Evolutionary conservation across 2,797 vertebrate genomes (phyloP), one percentile per base, ranked within the genome.

Genomic region (Zalophus californianus): DNA sequence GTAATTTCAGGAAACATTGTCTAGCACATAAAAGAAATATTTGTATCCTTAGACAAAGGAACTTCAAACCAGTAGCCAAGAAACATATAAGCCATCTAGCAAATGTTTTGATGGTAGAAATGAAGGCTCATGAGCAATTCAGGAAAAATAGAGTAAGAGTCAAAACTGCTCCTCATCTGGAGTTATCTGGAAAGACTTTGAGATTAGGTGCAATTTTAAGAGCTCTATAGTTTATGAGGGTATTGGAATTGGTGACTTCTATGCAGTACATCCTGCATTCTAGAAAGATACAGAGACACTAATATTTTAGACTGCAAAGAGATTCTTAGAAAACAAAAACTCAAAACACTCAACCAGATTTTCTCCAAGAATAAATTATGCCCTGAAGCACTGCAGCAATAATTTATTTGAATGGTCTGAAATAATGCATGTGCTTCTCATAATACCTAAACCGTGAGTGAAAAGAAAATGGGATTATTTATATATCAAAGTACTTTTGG

Each of bases 1-100:
- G 27, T 48, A 58, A 83, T 78, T 58, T 60, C 86, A 97, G 85
- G 41, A 77, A 95, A 80, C 32, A 92, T 64, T 83, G 54, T 77
- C 52, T 84, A 48, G 58, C 86, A 83, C 60, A 82, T 56, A 83
- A 64, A 91, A 90, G 29, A 82, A 78, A 56, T 58, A 58, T 86
- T 79, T 70, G 79, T 68, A 29, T 58, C 12, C 4, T 77, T 75
- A 87, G 35, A 86, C 68, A n/a, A 77, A 72, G 41, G 12, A 95
- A 70, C 50, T 89, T 66, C 14, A 75, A 70, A 79, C 15, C 52
- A 73, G 56, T 87, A 94, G 44, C 73, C 75, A 77, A 91, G 70
- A 90, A 94, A 96, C 20, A 68, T 18, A 29, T 10, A 79, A 62
- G 29, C 58, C 89, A 10, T 66, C 70, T 12, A 70, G 15, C 10